phyloP scores from a whole-genome alignment of 2,797 vertebrate species.

The Chaetophractus vellerosus region DNA sequence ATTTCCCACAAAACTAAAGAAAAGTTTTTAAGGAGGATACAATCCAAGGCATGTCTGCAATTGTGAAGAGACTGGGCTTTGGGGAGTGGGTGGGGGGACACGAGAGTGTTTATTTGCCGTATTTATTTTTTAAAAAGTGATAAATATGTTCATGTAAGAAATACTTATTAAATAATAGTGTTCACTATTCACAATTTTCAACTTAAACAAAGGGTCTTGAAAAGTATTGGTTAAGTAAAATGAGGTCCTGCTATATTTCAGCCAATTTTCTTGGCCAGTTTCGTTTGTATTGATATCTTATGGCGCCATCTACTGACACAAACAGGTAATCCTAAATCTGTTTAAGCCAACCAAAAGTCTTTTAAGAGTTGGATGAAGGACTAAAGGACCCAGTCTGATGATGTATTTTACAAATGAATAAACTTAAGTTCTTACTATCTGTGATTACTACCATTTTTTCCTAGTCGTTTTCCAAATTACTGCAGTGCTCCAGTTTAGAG shows the following conservation, averaged over 20 bases:
- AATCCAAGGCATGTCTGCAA: neutral
- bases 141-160: too few relatives aligned
- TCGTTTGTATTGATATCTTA: constrained; percentile 49
- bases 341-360: neutral
- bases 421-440: constrained; percentile 27
- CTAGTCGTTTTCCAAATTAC: neutral
- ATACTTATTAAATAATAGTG: too few relatives aligned
- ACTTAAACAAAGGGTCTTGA: too few relatives aligned
- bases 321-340: constrained; percentile 38
- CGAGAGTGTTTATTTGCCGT: too few relatives aligned
- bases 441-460: neutral
- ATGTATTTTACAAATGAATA: constrained; percentile 48
- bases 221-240: too few relatives aligned
- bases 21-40: neutral
- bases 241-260: neutral
- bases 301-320: constrained; percentile 77
- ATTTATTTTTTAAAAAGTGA: too few relatives aligned
- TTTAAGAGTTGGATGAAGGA: neutral
- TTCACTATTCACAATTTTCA: too few relatives aligned
- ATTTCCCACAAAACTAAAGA: neutral
- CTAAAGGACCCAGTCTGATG: neutral
- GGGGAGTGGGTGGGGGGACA: neutral
- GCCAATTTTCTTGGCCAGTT: neutral
- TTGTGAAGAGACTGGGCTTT: neutral
- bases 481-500: constrained; percentile 6